Evolutionary conservation across 1,140 invertebrate species (phyloP).

Genomic region (Drosophila fuyamai): DNA sequence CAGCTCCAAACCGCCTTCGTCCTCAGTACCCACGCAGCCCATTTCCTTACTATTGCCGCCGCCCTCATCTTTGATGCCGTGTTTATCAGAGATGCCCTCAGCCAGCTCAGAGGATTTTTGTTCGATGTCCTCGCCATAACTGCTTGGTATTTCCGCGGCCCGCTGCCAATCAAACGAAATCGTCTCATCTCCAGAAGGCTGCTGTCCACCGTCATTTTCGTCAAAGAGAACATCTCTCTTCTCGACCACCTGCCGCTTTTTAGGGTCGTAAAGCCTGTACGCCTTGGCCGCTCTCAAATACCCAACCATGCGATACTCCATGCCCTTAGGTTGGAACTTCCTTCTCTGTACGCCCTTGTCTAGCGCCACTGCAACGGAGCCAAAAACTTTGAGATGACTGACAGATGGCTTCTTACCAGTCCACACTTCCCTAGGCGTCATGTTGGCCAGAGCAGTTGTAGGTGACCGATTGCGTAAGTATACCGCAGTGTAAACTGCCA

Average conservation of each 20-base stretch:
- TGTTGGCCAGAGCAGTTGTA: neutral
- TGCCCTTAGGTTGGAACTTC: neutral
- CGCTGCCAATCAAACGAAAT: neutral
- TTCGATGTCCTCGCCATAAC: too few species aligned
- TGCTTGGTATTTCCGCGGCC: too few species aligned
- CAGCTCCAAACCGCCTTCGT: neutral
- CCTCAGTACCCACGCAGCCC: neutral
- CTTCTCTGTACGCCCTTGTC: neutral
- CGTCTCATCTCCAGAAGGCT: neutral
- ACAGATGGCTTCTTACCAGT: conserved; percentile 5
- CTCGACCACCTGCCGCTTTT: conserved; percentile 2
- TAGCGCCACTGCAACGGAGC: neutral
- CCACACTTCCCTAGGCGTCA: neutral
- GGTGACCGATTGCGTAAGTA: neutral
- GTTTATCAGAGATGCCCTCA: neutral
- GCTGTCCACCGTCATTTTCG: neutral
- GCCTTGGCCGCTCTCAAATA: neutral
- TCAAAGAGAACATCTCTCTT: neutral
- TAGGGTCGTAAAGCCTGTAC: neutral
- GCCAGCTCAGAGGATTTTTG: neutral
- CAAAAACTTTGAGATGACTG: conserved; percentile 2
- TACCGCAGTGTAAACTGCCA: too few species aligned
- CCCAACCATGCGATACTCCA: neutral
- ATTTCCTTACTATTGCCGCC: neutral
- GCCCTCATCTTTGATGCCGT: neutral